These are phyloP conservation scores for Colossoma macropomum DNA, from an alignment of 2,113 vertebrate genomes.

Conservation along the genomic window DNA sequence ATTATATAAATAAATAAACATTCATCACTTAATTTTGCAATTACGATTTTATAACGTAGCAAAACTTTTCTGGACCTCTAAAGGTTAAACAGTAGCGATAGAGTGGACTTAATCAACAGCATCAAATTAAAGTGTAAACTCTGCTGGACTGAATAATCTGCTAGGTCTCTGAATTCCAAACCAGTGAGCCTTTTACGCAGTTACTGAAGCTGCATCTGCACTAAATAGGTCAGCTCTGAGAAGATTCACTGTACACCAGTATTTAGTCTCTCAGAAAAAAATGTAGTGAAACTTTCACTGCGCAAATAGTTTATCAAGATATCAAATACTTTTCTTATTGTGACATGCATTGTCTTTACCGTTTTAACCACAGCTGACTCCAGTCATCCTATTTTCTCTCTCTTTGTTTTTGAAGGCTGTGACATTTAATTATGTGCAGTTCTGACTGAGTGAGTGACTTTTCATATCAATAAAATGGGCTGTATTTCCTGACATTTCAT, in stretches of 20 bases:
- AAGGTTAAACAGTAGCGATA: neutral
- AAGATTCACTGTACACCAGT: neutral
- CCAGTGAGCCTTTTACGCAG: conserved; percentile 11
- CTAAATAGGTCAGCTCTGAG: neutral
- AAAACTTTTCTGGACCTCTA: neutral
- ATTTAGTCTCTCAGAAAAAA: neutral
- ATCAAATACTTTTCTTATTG: neutral
- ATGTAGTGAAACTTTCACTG: neutral
- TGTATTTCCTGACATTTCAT: conserved; percentile 44
- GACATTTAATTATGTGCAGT: conserved; percentile 51
- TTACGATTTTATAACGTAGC: no score
- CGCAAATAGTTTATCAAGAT: conserved; percentile 12
- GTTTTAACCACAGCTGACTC: conserved; percentile 11
- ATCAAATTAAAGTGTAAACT: conserved; percentile 19
- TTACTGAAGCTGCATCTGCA: neutral
- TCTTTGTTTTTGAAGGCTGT: conserved; percentile 46
- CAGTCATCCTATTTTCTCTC: neutral
- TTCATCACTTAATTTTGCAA: no score
- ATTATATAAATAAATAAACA: no score
- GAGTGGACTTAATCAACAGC: conserved; percentile 18
- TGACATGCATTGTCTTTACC: neutral
- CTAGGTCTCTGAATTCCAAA: conserved; percentile 25
- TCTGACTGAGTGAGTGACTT: conserved; percentile 45
- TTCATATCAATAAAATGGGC: conserved; percentile 49
- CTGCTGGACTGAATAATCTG: conserved; percentile 24